Evolutionary conservation across 2,113 vertebrate species (phyloP).

Genomic region (Chauna torquata): DNA sequence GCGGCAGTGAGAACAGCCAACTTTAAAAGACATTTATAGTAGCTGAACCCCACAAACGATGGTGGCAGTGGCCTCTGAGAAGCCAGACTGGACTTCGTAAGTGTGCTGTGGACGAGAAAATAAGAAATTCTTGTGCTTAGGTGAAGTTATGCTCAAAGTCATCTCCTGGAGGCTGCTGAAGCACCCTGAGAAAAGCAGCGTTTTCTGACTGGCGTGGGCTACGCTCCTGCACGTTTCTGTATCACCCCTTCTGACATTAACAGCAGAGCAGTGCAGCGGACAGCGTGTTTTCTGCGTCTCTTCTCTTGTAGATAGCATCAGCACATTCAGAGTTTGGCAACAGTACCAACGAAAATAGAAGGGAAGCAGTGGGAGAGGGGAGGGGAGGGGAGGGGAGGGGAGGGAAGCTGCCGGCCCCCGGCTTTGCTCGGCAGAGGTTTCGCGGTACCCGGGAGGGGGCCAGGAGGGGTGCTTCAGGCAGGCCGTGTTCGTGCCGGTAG

Average conservation of each 20-base stretch:
- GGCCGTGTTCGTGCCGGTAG: neutral
- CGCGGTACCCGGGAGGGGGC: neutral
- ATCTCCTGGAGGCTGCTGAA: neutral
- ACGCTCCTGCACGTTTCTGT: neutral
- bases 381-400: neutral
- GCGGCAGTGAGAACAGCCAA: neutral
- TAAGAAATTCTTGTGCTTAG: neutral
- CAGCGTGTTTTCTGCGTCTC: neutral
- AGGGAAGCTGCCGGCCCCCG: neutral
- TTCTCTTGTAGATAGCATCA: neutral
- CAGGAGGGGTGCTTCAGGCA: neutral
- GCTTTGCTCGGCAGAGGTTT: neutral
- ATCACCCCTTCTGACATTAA: rapidly evolving
- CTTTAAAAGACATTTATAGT: neutral
- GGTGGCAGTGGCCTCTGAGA: neutral
- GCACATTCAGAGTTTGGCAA: neutral
- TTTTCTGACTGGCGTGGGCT: neutral
- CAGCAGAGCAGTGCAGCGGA: neutral
- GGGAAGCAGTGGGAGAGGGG: no score
- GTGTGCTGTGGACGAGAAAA: neutral
- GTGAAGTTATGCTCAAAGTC: neutral
- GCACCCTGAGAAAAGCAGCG: neutral
- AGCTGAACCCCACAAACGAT: rapidly evolving
- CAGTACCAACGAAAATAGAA: neutral
- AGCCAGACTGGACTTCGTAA: neutral